Evolutionary conservation across 2,113 vertebrate genomes (phyloP).

Genomic region (Pelobates fuscus): DNA sequence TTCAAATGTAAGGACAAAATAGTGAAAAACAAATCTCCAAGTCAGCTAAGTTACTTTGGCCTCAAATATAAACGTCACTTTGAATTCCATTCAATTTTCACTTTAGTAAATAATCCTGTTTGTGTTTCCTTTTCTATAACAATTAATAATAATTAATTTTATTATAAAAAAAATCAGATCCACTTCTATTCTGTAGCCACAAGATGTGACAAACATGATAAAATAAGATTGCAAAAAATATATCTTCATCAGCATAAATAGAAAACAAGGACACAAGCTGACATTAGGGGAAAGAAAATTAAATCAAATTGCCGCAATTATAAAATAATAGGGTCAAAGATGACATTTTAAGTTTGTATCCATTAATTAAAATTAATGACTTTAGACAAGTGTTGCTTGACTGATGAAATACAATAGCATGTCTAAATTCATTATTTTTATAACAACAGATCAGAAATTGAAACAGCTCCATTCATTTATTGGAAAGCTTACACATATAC

Average conservation of each 20-base stretch:
- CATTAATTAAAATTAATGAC: slow-evolving; percentile 40
- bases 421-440: slow-evolving; percentile 41
- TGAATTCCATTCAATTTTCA: too few species aligned
- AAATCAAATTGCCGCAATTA: slow-evolving; percentile 34
- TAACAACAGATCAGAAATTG: slow-evolving; percentile 33
- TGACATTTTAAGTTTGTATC: slow-evolving; percentile 45
- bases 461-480: slow-evolving; percentile 34
- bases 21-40: too few species aligned
- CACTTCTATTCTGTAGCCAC: too few species aligned
- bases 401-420: slow-evolving; percentile 45
- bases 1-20: too few species aligned
- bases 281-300: slow-evolving; percentile 38
- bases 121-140: too few species aligned
- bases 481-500: slow-evolving; percentile 14
- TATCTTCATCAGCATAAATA: slow-evolving; percentile 37
- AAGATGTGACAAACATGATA: neutral
- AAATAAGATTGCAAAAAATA: slow-evolving; percentile 13
- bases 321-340: slow-evolving; percentile 46
- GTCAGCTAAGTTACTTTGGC: too few species aligned
- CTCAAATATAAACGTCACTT: too few species aligned
- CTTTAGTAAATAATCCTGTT: too few species aligned
- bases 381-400: slow-evolving; percentile 32
- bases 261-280: slow-evolving; percentile 24
- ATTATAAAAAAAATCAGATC: too few species aligned
- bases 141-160: too few species aligned